These are phyloP conservation scores for Pampusana beccarii DNA, from an alignment of 2,113 vertebrate species.

Conservation along the genomic window DNA sequence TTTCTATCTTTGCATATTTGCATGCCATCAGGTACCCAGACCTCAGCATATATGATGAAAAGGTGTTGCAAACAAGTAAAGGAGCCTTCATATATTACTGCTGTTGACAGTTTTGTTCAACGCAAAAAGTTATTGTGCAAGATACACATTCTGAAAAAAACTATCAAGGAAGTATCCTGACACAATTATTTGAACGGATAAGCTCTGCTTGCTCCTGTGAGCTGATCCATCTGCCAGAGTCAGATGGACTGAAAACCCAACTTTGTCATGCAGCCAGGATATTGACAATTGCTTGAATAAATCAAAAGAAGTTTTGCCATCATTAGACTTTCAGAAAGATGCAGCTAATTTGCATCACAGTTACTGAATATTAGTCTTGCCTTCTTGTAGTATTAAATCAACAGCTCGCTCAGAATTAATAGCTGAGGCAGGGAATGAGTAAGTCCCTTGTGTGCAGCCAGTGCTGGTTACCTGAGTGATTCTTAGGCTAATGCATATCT, in stretches of 20 bases:
- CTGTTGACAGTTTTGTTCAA: neutral
- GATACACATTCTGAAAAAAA: neutral
- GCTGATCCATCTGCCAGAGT: neutral
- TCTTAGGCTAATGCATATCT: neutral
- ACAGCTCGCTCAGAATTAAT: neutral
- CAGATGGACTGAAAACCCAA: neutral
- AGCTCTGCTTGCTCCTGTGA: neutral
- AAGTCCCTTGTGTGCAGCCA: neutral
- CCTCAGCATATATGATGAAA: neutral
- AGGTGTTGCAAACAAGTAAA: neutral
- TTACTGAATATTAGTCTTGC: conserved; percentile 5
- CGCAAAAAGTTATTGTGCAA: neutral
- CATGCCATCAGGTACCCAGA: neutral
- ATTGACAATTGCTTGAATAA: neutral
- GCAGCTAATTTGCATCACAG: neutral
- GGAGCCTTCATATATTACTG: neutral
- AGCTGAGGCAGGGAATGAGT: neutral
- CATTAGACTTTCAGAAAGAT: neutral
- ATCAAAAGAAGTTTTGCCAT: neutral
- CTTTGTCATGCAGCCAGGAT: neutral
- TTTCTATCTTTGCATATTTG: neutral
- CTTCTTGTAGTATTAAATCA: conserved; percentile 18
- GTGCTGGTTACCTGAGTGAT: neutral
- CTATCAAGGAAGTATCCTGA: neutral
- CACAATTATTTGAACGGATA: neutral